Evolutionary conservation across 2,888 invertebrate species (phyloP).

Genomic region (Hirtodrosophila alboralis): DNA sequence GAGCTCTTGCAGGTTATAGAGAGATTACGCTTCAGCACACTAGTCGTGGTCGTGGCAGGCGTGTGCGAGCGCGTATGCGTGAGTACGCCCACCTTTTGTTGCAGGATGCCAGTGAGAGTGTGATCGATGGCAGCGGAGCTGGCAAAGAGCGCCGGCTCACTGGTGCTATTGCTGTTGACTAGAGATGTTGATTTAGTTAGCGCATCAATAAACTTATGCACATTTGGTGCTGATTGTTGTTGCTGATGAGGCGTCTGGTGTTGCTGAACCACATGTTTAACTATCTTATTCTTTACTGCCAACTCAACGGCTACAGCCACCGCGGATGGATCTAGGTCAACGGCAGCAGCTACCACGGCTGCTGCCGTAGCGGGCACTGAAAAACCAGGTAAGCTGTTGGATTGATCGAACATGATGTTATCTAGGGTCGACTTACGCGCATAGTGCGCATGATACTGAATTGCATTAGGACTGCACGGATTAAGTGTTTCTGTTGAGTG

Average conservation of each 20-base stretch:
- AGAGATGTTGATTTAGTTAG: slow-evolving; percentile 78
- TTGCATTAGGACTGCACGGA: slow-evolving; percentile 70
- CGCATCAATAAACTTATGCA: slow-evolving; percentile 79
- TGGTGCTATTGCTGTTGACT: slow-evolving; percentile 57
- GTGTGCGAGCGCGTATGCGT: slow-evolving; percentile 30
- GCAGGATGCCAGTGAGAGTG: slow-evolving; percentile 79
- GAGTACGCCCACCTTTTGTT: slow-evolving; percentile 64
- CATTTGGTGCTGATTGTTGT: slow-evolving; percentile 85
- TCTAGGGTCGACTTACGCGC: slow-evolving; percentile 79
- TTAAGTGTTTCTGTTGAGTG: slow-evolving; percentile 79
- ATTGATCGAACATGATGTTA: slow-evolving; percentile 80
- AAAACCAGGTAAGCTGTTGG: slow-evolving; percentile 80
- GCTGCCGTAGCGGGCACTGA: slow-evolving; percentile 64
- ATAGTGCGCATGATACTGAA: slow-evolving; percentile 74
- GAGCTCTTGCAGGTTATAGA: slow-evolving; percentile 82
- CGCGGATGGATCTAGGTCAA: slow-evolving; percentile 71
- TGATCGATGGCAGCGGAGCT: slow-evolving; percentile 77
- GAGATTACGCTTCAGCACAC: slow-evolving; percentile 83
- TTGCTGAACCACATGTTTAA: slow-evolving; percentile 85
- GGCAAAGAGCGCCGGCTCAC: slow-evolving; percentile 66
- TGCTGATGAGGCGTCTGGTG: slow-evolving; percentile 84
- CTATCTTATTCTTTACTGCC: slow-evolving; percentile 86
- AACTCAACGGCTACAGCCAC: slow-evolving; percentile 81
- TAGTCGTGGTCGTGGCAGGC: slow-evolving; percentile 35
- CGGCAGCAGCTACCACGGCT: slow-evolving; percentile 71